Evolutionary conservation across 2,888 invertebrate species (phyloP), one percentile per base, ranked within the genome.

Genomic region (Amorpha juglandis): DNA sequence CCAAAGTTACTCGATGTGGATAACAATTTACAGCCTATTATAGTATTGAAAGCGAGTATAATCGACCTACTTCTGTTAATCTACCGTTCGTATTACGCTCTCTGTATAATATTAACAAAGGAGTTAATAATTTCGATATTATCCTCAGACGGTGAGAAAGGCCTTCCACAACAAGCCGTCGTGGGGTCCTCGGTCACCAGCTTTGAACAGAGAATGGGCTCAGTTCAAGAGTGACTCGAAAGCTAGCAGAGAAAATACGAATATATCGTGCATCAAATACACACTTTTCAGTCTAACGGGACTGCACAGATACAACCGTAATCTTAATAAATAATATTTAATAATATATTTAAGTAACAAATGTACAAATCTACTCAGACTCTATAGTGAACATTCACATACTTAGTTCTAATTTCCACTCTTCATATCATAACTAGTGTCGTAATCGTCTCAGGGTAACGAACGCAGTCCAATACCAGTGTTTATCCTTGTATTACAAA

Each of bases 131-230:
- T 33, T 12, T 69, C 12, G 11, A 65, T 62, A 66, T 52, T 63
- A 69, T 73, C 86, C 72, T 63, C 87, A 95, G 95, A 92, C 90
- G 55, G 50, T 93, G 50, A 88, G 79, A 68, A 77, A 78, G 35
- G 74, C 94, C 0, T 91, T 95, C 79, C 74, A 79, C 9, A 76
- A 94, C 0, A 92, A 93, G 63, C 69, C 84, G 14, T 86, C 94
- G 6, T 96, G 96, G 96, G 96, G 96, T 0, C 96, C 96, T 0
- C 90, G 94, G 1, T 89, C 94, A 68, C 78, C 88, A 0, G 80
- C 80, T 8, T 88, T 85, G 0, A 90, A 87, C 66, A 89, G 91
- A 3, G 92, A 94, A 68, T 96, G 96, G 96, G 68, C 78, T 0
- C 84, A 90, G 7, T 95, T 94, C 78, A 95, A 94, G 74, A 81